Evolutionary conservation across 2,797 vertebrate genomes (phyloP).

Genomic region (Phrynocephalus guinanensis): DNA sequence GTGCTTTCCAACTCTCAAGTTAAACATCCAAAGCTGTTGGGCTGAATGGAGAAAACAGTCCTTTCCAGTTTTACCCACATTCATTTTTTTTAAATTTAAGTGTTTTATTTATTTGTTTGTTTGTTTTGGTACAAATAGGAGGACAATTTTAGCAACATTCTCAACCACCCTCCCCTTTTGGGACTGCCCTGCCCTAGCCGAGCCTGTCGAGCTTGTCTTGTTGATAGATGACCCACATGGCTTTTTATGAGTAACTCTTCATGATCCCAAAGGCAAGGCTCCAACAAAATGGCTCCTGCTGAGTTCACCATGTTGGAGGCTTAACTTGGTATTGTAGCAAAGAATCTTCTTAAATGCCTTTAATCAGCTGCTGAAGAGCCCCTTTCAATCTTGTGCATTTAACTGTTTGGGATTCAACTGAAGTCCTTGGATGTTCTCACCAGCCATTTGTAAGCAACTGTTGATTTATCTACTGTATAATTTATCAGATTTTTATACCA

Average conservation of each 20-base stretch:
- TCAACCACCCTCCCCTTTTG: neutral
- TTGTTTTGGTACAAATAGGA: neutral
- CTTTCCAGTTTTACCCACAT: neutral
- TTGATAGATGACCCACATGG: neutral
- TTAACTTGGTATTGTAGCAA: slow-evolving; percentile 26
- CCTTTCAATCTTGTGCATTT: slow-evolving; percentile 5
- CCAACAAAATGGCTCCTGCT: slow-evolving; percentile 18
- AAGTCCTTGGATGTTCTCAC: slow-evolving; percentile 67
- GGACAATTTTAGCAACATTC: neutral
- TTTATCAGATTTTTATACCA: too few relatives aligned
- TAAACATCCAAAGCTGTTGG: neutral
- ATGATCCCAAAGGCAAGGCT: slow-evolving; percentile 2
- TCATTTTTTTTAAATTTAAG: neutral
- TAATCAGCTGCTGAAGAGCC: slow-evolving; percentile 28
- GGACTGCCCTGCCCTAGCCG: neutral
- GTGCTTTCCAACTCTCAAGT: neutral
- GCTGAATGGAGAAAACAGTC: neutral
- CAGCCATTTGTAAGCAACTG: slow-evolving; percentile 63
- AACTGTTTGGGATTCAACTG: slow-evolving; percentile 57
- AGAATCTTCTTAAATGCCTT: slow-evolving; percentile 20
- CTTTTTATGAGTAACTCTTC: slow-evolving; percentile 30
- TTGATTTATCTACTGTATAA: slow-evolving; percentile 50
- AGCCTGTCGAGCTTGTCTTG: neutral
- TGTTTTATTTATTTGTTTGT: neutral
- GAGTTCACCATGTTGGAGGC: slow-evolving; percentile 16